Base-by-base conservation (phyloP, 2,888 invertebrate species). In the Pheosia tremula region DNA sequence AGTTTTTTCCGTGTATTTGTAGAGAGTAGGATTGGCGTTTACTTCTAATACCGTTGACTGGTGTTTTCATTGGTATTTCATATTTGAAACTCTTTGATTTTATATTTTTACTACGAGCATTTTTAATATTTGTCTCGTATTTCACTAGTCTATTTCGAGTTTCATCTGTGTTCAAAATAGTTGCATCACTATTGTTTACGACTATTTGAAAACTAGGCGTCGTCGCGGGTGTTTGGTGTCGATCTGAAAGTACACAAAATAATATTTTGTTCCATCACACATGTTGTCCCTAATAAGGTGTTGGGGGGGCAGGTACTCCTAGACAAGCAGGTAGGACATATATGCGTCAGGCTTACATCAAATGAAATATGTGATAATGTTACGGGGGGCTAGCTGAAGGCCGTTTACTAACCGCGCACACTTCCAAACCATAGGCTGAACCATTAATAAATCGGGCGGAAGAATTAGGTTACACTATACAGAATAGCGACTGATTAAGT, bases 201-300 rank as follows among this genome's bases (percentile, higher is more conserved):
- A 63, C 10, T 38, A 68, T 41, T 56, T 67, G 56, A 10, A 64
- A 55, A 8, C 38, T 11, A n/a, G 64, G 60, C 37, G 56, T 10
- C 9, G 9, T 50, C 24, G 50, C 8, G 13, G n/a, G 4, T 4
- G 0, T n/a, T 9, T 24, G 6, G 8, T 24, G 50, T 50, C 8
- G 24, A 50, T n/a, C 50, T 50, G 24, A 50, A 50, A 8, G 7
- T 9, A 9, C 10, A 9, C 6, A 41, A 41, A 43, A 3, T 9
- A 43, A 43, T 43, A 43, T 8, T 24, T 24, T 24, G 24, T 24
- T 24, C 24, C 24, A 24, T 24, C 24, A 24, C 24, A 24, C 24
- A 0, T 24, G 24, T 24, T 24, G 0, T 24, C 24, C 24, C 24
- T 2, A 24, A 24, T 24, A 24, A 24, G 24, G 24, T 24, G 24